phyloP scores from a whole-genome alignment of 2,888 invertebrate genomes.

The Poecilobothrus nobilitatus region DNA sequence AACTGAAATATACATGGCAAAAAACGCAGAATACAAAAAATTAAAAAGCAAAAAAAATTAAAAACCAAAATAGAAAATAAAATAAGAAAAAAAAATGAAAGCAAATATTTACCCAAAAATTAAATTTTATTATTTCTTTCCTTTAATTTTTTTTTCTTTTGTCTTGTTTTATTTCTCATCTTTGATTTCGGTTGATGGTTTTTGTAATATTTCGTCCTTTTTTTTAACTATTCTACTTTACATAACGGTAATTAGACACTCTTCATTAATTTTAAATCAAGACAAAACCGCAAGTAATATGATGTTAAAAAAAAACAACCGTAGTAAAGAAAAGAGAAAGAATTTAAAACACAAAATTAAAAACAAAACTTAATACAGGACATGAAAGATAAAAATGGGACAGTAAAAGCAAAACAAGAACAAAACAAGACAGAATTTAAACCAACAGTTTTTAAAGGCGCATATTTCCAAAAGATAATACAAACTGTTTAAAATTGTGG shows the following conservation, averaged over 20 bases:
- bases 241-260: conserved; percentile 10
- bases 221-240: background rate
- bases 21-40: background rate
- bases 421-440: too few relatives aligned
- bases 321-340: background rate
- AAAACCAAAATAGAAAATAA: background rate
- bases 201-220: too few relatives aligned
- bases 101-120: background rate
- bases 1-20: too few relatives aligned
- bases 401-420: too few relatives aligned
- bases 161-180: background rate
- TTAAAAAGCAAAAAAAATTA: background rate
- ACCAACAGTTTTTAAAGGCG: too few relatives aligned
- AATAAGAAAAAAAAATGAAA: too few relatives aligned
- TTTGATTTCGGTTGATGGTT: background rate
- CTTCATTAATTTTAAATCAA: conserved; percentile 15
- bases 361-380: background rate
- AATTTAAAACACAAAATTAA: background rate
- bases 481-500: too few relatives aligned
- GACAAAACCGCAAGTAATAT: conserved; percentile 5
- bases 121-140: background rate
- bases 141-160: too few relatives aligned
- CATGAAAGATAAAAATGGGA: too few relatives aligned
- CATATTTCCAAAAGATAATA: too few relatives aligned
- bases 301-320: background rate